Evolutionary conservation across 2,888 invertebrate genomes (phyloP).

Genomic region (Lamellibrachia columna): DNA sequence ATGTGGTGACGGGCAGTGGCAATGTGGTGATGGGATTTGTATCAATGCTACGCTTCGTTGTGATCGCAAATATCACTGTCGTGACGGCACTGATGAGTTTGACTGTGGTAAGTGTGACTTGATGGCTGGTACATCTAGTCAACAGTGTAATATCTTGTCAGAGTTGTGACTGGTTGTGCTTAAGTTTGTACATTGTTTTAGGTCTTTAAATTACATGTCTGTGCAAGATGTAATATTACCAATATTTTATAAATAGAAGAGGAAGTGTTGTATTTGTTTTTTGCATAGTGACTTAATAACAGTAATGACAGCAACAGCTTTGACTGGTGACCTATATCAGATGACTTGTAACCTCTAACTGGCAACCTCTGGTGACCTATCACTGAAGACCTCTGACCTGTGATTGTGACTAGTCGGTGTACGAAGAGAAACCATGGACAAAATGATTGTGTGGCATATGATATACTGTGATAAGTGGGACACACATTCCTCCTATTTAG

Average conservation of each 20-base stretch:
- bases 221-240: constrained; percentile 1
- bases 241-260: constrained; percentile 18
- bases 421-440: background rate
- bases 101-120: constrained; percentile 24
- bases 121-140: background rate
- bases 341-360: background rate
- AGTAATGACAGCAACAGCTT: background rate
- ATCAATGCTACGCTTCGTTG: constrained; percentile 39
- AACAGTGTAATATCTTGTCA: background rate
- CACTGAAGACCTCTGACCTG: background rate
- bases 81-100: constrained; percentile 40
- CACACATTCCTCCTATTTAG: background rate
- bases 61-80: constrained; percentile 37
- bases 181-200: background rate
- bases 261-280: background rate
- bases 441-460: background rate
- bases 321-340: constrained; percentile 7
- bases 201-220: background rate
- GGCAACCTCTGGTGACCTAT: constrained; percentile 17
- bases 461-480: background rate
- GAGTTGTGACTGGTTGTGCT: constrained; percentile 1
- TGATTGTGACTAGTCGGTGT: no score
- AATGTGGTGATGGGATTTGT: constrained; percentile 40
- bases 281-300: background rate
- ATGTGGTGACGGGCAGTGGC: constrained; percentile 36